phyloP scores from a whole-genome alignment of 2,888 invertebrate species.

The Maniola hyperantus region DNA sequence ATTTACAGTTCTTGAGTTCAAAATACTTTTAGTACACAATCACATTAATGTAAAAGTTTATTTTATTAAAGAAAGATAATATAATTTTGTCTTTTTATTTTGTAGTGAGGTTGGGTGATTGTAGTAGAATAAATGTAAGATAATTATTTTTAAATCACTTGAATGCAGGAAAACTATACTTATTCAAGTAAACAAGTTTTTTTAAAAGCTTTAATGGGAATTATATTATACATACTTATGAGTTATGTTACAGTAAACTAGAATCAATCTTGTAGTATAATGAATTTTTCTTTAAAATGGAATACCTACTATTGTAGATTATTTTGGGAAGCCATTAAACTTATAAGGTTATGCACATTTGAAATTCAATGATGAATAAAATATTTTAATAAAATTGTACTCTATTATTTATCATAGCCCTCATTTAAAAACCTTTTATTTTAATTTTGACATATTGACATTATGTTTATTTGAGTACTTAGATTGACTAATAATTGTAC shows the following conservation, averaged over 20 bases:
- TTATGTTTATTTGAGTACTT: too few relatives aligned
- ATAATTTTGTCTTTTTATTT: slow-evolving; percentile 1
- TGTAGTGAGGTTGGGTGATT: background rate
- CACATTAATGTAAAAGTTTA: slow-evolving; percentile 10
- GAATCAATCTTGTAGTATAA: background rate
- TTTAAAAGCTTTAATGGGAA: background rate
- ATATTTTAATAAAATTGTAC: slow-evolving; percentile 47
- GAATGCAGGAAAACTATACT: too few relatives aligned
- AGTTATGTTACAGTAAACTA: background rate
- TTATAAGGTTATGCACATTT: slow-evolving; percentile 45
- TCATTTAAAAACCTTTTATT: background rate
- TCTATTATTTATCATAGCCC: background rate
- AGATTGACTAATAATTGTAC: background rate
- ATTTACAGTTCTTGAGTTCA: slow-evolving; percentile 31
- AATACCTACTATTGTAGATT: slow-evolving; percentile 32
- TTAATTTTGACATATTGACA: too few relatives aligned
- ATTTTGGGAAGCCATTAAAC: slow-evolving; percentile 32
- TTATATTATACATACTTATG: background rate
- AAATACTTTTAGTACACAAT: slow-evolving; percentile 20
- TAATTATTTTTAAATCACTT: too few relatives aligned
- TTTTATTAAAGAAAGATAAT: slow-evolving; percentile 8
- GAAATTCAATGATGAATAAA: slow-evolving; percentile 54
- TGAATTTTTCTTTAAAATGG: too few relatives aligned
- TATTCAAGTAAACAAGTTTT: background rate
- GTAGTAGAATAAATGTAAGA: too few relatives aligned